Percentiles rank a stretch among this genome's conserved stretches.
phyloP scores from a whole-genome alignment of 2,888 invertebrate species.

The Cantharis rufa region DNA sequence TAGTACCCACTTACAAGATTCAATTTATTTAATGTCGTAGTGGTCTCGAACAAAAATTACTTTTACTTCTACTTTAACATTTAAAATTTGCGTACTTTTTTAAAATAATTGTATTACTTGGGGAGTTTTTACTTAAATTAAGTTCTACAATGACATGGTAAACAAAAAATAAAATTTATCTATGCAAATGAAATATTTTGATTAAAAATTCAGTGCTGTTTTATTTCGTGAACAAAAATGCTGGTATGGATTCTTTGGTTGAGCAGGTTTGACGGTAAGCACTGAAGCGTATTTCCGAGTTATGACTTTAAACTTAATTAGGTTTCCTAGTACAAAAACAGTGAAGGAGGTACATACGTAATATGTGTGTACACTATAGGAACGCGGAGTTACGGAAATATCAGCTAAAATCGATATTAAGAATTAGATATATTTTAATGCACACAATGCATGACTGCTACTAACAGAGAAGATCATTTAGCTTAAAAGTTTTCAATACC shows the following conservation, averaged over 20 bases:
- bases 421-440: background rate
- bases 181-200: background rate
- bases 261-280: conserved; percentile 7
- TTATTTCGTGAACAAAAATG: background rate
- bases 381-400: background rate
- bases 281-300: conserved; percentile 13
- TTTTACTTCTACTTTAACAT: background rate
- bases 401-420: background rate
- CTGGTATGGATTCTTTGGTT: conserved; percentile 5
- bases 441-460: background rate
- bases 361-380: background rate
- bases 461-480: background rate
- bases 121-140: background rate
- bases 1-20: background rate
- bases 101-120: background rate
- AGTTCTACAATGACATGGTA: background rate
- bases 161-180: background rate
- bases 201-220: background rate
- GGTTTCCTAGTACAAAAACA: background rate
- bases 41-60: background rate
- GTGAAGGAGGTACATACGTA: background rate
- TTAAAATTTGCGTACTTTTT: background rate
- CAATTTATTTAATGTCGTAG: background rate
- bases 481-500: background rate
- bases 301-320: background rate